Base-by-base conservation (phyloP, 53 echinoderm and acorn worm species). In the Stichopus horrens region DNA sequence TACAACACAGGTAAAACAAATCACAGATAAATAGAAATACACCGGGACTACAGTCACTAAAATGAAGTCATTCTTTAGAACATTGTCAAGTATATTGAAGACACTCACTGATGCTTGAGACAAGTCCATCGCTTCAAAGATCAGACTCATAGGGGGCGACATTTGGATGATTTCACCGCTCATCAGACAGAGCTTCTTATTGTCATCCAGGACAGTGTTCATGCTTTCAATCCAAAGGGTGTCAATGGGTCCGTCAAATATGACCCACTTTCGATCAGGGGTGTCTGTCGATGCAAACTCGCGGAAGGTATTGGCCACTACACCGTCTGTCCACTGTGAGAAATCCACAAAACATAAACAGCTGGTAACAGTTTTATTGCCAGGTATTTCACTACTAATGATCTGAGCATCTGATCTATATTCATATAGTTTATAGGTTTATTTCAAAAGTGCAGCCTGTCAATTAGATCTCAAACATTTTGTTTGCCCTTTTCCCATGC, bases 211-310 rank as follows among this genome's bases (percentile, higher is more conserved):
- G 57, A 99, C 99, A 4, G 99, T 99, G 89, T 99, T 99, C 99
- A 99, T 99, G 88, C 99, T 99, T 91, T 99, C 99, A 71, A 99
- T 99, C 99, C 99, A 99, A n/a, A 99, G 93, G 14, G 99, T 99
- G 88, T 99, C 99, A 83, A 99, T 99, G 5, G 99, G 99, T 5
- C 98, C 99, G 77, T 99, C 99, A 86, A 99, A 99, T 75, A 99
- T 75, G 55, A 99, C 99, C 99, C 99, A 99, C 91, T 99, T 99
- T 59, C 99, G 94, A 78, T 99, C 99, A 0, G 99, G 90, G 9
- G 95, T 99, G 90, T 99, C 99, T 6, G 99, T 94, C 5, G 99
- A 96, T 54, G 99, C 96, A 96, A 99, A 99, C 93, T 99, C 99
- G 88, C 99, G 96, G 93, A 99, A 99, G 21, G 99, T 99, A 88